These are phyloP conservation scores for Drosophila seguyi DNA, from an alignment of 1,140 invertebrate species.

Conservation along the genomic window DNA sequence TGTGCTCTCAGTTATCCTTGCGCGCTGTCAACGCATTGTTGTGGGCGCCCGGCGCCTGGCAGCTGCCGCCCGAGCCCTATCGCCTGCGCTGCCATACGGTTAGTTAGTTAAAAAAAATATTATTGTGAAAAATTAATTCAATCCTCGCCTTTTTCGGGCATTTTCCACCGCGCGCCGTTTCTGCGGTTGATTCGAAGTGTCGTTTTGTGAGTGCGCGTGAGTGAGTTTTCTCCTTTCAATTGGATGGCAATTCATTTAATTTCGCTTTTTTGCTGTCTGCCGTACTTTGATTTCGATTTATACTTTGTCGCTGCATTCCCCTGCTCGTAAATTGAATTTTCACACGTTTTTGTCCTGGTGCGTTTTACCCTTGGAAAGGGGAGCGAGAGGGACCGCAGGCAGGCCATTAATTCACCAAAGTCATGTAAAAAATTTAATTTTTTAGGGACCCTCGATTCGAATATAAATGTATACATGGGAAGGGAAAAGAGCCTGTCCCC, in stretches of 20 bases:
- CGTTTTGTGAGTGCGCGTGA: constrained; percentile 2
- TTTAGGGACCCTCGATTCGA: constrained; percentile 31
- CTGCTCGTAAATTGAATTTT: constrained; percentile 69
- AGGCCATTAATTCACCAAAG: constrained; percentile 62
- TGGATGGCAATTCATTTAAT: constrained; percentile 43
- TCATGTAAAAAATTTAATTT: constrained; percentile 63
- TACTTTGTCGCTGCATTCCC: constrained; percentile 47
- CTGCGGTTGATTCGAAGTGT: constrained; percentile 38
- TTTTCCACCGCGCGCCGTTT: not conserved
- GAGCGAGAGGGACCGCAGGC: not conserved
- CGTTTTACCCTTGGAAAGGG: not conserved
- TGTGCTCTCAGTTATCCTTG: constrained; percentile 80
- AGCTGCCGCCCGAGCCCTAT: constrained; percentile 14
- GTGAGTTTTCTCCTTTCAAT: constrained; percentile 32
- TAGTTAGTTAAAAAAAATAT: constrained; percentile 54
- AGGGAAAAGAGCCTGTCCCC: constrained; percentile 8
- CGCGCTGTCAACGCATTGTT: constrained; percentile 77
- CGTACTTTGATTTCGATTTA: constrained; percentile 68
- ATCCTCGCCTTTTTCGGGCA: constrained; percentile 21
- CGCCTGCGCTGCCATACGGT: constrained; percentile 49
- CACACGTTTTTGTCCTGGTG: constrained; percentile 22
- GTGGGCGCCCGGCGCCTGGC: constrained; percentile 58
- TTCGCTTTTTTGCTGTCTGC: constrained; percentile 28
- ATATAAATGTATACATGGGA: constrained; percentile 14
- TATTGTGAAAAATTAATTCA: constrained; percentile 40